A percentile compares a stretch with the other conserved stretches of the same genome.
phyloP scores from a whole-genome alignment of 2,797 vertebrate genomes.

The Dendrocincla tyrannina region DNA sequence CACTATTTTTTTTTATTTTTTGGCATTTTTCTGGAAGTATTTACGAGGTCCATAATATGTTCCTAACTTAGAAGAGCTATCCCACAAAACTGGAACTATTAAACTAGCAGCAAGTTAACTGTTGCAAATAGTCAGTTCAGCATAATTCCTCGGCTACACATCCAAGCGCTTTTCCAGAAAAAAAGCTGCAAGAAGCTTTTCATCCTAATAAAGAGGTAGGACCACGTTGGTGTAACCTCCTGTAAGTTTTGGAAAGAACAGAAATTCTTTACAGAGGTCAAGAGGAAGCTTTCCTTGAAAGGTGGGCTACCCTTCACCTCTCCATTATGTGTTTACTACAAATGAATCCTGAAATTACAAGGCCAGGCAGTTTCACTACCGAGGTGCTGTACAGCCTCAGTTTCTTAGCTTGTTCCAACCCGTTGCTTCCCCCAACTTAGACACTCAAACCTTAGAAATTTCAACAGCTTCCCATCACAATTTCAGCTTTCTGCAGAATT shows the following conservation, averaged over 20 bases:
- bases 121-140: background rate
- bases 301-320: background rate
- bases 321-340: background rate
- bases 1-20: background rate
- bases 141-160: background rate
- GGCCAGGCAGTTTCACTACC: background rate
- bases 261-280: background rate
- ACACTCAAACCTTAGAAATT: background rate
- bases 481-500: background rate
- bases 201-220: background rate
- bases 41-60: background rate
- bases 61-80: background rate
- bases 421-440: background rate
- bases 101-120: background rate
- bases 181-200: background rate
- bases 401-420: background rate
- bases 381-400: background rate
- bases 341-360: background rate
- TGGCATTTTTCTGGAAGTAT: background rate
- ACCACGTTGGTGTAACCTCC: background rate
- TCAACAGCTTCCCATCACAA: background rate
- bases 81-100: background rate
- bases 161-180: background rate
- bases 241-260: background rate
- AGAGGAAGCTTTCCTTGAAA: background rate